Conservation (phyloP, 2,113 vertebrate genomes). For the Arizona elegans region DNA sequence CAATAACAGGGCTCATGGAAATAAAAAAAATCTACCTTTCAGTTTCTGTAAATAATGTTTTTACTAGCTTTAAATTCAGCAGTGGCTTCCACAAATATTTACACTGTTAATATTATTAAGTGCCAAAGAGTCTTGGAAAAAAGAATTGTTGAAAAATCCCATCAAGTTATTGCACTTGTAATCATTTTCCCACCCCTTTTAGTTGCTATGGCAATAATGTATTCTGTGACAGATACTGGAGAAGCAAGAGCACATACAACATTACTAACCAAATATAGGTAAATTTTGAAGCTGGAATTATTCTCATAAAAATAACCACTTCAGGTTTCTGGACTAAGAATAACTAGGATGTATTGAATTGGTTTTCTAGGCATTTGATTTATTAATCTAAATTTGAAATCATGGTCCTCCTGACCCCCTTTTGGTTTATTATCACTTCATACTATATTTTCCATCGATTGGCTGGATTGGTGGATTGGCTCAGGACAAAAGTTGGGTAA, state of each 20-base stretch:
- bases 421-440: neutral
- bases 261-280: neutral
- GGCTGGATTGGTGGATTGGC: too few species aligned
- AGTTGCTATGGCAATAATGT: slow-evolving; percentile 44
- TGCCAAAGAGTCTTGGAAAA: slow-evolving; percentile 44
- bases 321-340: neutral
- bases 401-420: neutral
- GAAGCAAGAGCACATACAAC: neutral
- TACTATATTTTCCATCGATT: neutral
- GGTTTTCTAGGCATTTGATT: neutral
- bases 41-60: slow-evolving; percentile 2
- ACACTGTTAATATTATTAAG: slow-evolving; percentile 36
- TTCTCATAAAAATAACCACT: neutral
- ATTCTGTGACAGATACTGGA: slow-evolving; percentile 13
- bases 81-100: slow-evolving; percentile 41
- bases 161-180: slow-evolving; percentile 30
- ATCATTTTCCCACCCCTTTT: neutral
- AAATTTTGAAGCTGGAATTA: neutral
- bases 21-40: neutral
- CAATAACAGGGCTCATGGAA: neutral
- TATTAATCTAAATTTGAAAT: neutral
- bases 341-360: neutral
- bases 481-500: too few species aligned
- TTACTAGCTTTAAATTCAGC: neutral
- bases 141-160: slow-evolving; percentile 42